Evolutionary conservation across 2,888 invertebrate genomes (phyloP).

Genomic region (Phyllotreta striolata): DNA sequence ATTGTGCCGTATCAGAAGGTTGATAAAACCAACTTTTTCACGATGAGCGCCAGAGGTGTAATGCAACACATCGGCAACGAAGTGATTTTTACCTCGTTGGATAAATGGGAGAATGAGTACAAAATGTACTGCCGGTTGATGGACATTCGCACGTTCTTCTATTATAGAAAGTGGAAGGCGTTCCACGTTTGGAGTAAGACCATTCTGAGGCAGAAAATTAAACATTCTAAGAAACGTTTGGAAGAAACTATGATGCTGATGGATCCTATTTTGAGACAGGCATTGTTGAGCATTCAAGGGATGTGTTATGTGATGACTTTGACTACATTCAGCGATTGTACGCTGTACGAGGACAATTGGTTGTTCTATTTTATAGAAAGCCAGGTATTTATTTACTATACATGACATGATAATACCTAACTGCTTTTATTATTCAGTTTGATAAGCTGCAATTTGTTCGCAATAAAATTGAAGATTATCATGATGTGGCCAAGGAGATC

Average conservation of each 20-base stretch:
- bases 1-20: conserved; percentile 74
- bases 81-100: conserved; percentile 79
- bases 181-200: conserved; percentile 53
- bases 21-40: conserved; percentile 76
- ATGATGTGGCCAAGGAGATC: conserved; percentile 65
- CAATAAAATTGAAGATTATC: conserved; percentile 61
- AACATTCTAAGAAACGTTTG: conserved; percentile 67
- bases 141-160: conserved; percentile 73
- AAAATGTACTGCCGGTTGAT: conserved; percentile 80
- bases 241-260: conserved; percentile 76
- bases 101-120: conserved; percentile 85
- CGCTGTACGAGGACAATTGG: conserved; percentile 62
- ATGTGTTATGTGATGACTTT: conserved; percentile 71
- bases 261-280: conserved; percentile 75
- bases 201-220: conserved; percentile 74
- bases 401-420: neutral
- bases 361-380: conserved; percentile 76
- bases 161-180: conserved; percentile 76
- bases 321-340: conserved; percentile 69
- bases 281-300: conserved; percentile 74
- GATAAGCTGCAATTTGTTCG: conserved; percentile 56
- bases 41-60: conserved; percentile 83
- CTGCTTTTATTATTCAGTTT: conserved; percentile 47
- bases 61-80: conserved; percentile 77
- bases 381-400: conserved; percentile 63